phyloP scores from a whole-genome alignment of 2,113 vertebrate species.

The Mellivora capensis region DNA sequence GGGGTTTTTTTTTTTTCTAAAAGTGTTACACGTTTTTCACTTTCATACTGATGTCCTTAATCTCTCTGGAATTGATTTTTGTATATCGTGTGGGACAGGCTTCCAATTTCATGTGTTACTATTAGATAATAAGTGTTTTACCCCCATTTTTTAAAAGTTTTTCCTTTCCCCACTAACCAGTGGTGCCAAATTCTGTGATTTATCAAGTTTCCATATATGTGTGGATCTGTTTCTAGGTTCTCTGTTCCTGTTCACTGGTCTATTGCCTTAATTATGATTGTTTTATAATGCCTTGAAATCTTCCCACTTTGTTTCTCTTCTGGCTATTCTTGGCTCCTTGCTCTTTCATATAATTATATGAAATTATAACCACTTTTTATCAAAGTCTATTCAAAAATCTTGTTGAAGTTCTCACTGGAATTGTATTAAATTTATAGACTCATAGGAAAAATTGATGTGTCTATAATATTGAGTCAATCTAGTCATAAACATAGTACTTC shows the following conservation, averaged over 20 bases:
- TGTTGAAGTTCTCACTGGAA: neutral
- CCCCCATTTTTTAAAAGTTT: neutral
- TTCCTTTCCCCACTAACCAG: neutral
- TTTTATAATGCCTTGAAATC: neutral
- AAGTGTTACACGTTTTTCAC: neutral
- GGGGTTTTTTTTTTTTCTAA: neutral
- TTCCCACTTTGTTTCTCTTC: neutral
- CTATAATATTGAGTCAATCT: neutral
- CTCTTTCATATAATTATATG: neutral
- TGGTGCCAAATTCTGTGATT: neutral
- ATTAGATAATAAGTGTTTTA: neutral
- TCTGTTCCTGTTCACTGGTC: neutral
- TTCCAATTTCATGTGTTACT: neutral
- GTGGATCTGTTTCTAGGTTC: neutral
- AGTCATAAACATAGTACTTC: neutral
- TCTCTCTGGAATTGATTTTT: neutral
- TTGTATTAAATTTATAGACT: neutral
- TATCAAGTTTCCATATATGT: neutral
- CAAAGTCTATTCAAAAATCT: slow-evolving; percentile 4
- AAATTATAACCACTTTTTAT: slow-evolving; percentile 17
- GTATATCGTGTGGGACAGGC: neutral
- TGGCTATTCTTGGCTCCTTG: neutral
- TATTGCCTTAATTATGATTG: neutral
- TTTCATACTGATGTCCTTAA: neutral
- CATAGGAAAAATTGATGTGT: neutral